phyloP scores from a whole-genome alignment of 35 echinoderm and acorn worm genomes.

The Eucidaris tribuloides region DNA sequence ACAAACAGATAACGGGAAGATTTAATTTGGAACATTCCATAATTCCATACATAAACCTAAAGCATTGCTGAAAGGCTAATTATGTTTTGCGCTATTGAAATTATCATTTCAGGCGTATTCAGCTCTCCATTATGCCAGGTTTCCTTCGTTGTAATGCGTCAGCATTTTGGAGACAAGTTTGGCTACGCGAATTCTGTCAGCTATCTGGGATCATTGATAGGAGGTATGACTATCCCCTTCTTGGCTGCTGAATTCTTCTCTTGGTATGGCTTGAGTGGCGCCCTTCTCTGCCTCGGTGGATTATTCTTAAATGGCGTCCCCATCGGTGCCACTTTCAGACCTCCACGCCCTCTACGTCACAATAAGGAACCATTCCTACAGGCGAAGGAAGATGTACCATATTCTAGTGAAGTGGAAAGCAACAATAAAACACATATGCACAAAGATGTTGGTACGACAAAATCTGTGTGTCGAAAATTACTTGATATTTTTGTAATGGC shows the following conservation, averaged over 20 bases:
- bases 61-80: too few relatives aligned
- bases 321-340: neutral
- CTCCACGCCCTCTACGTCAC: neutral
- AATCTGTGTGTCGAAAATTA: neutral
- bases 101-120: neutral
- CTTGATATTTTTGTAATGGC: neutral
- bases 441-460: neutral
- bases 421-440: too few relatives aligned
- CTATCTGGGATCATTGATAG: neutral
- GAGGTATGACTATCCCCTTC: constrained; percentile 3
- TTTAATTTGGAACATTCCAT: too few relatives aligned
- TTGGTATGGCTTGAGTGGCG: neutral
- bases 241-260: neutral
- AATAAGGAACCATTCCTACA: too few relatives aligned
- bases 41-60: too few relatives aligned
- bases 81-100: too few relatives aligned
- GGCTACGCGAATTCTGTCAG: constrained; percentile 4
- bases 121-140: constrained; percentile 2
- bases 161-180: constrained; percentile 4
- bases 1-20: too few relatives aligned
- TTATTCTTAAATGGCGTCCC: constrained; percentile 7
- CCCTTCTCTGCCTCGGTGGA: neutral
- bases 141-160: neutral
- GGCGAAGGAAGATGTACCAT: too few relatives aligned
- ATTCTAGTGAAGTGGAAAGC: neutral